Percentiles rank a stretch among this genome's conserved stretches.
These are phyloP conservation scores for Drosophila mauritiana DNA, from an alignment of 1,140 invertebrate genomes.

Conservation along the genomic window DNA sequence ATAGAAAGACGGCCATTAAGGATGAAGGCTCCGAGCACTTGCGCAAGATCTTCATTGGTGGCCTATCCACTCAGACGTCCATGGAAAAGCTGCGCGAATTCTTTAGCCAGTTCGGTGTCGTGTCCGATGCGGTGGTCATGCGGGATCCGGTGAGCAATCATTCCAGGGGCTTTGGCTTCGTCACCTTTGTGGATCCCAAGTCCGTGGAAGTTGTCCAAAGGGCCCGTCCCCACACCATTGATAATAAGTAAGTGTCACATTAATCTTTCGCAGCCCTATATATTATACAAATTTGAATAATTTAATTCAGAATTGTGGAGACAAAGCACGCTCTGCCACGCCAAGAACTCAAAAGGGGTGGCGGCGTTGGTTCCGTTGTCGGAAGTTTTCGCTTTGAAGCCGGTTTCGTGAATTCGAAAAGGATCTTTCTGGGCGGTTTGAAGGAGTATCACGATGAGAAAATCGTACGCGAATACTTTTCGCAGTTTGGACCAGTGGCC, in stretches of 20 bases:
- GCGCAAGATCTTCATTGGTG: conserved; percentile 74
- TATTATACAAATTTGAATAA: background rate
- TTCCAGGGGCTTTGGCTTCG: conserved; percentile 69
- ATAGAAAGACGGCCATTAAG: background rate
- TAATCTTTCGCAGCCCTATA: background rate
- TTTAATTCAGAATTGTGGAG: conserved; percentile 88
- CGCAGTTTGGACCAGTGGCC: conserved; percentile 92
- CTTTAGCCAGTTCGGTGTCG: conserved; percentile 54
- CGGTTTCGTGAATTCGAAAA: conserved; percentile 91
- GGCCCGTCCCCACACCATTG: conserved; percentile 56
- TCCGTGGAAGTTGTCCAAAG: conserved; percentile 64
- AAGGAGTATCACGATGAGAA: conserved; percentile 95
- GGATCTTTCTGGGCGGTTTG: conserved; percentile 96
- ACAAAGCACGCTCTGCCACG: conserved; percentile 98
- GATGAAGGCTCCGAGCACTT: conserved; percentile 48
- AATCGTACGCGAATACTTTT: conserved; percentile 93
- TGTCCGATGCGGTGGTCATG: conserved; percentile 69
- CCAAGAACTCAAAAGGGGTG: conserved; percentile 91
- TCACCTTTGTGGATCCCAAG: conserved; percentile 45
- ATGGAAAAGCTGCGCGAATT: conserved; percentile 40
- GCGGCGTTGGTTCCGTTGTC: background rate
- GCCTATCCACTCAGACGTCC: conserved; percentile 51
- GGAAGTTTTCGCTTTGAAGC: conserved; percentile 88
- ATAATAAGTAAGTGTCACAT: conserved; percentile 73
- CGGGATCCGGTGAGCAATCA: conserved; percentile 62